Conservation (phyloP, 2,113 vertebrate species). For the Menura novaehollandiae region DNA sequence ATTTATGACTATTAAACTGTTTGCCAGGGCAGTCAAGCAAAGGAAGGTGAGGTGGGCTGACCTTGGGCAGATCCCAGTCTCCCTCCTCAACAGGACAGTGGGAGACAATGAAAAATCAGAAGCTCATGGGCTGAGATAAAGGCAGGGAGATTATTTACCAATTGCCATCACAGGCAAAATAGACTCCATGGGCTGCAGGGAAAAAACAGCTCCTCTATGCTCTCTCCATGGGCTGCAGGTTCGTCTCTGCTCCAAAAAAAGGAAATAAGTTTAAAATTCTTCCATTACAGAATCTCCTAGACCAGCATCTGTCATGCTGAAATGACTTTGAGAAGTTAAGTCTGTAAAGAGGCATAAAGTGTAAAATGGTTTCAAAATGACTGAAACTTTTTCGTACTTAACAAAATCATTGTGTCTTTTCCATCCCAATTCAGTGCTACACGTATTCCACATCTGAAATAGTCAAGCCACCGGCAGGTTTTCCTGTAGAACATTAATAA, state of each 20-base stretch:
- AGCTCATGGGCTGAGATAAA: background rate
- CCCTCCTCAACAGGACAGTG: background rate
- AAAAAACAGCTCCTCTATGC: rapidly evolving
- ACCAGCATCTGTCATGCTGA: background rate
- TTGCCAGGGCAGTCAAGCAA: background rate
- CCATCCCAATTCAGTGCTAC: background rate
- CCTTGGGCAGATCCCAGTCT: background rate
- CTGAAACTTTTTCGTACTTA: rapidly evolving
- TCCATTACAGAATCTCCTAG: background rate
- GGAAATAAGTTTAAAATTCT: background rate
- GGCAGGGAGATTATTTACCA: background rate
- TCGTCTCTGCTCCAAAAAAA: background rate
- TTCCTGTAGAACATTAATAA: background rate
- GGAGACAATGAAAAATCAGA: background rate
- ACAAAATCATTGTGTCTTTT: background rate
- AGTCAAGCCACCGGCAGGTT: background rate
- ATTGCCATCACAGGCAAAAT: rapidly evolving
- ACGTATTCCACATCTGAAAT: background rate
- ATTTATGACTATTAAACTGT: background rate
- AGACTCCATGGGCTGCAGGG: background rate
- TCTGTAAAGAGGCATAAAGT: background rate
- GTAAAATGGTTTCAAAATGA: background rate
- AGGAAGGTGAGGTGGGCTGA: background rate
- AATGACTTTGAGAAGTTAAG: background rate
- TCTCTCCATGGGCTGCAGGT: too few species aligned